These are phyloP conservation scores for Myopa tessellatipennis DNA, from an alignment of 2,888 invertebrate genomes.

Conservation along the genomic window DNA sequence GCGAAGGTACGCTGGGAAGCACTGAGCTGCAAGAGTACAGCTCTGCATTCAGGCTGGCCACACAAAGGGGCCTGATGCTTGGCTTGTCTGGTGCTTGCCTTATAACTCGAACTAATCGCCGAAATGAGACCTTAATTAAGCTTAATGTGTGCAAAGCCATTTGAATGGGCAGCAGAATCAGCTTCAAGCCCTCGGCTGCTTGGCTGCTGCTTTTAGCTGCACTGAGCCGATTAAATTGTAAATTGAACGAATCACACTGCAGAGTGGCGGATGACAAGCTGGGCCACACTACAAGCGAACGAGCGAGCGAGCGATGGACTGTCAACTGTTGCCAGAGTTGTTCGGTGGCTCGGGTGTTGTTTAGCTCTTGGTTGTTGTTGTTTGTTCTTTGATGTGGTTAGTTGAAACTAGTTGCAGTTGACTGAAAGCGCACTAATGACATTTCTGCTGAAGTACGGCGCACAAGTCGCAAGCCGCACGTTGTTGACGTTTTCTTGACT, in stretches of 20 bases:
- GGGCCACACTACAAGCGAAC: background rate
- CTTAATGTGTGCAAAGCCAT: slow-evolving; percentile 34
- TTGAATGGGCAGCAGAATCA: slow-evolving; percentile 18
- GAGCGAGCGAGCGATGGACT: slow-evolving; percentile 8
- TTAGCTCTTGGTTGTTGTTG: background rate
- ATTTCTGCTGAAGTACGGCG: slow-evolving; percentile 18
- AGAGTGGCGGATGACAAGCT: background rate
- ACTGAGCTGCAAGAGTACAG: background rate
- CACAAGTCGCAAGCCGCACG: background rate
- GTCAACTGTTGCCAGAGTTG: background rate
- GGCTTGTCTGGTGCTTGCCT: background rate
- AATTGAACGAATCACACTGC: slow-evolving; percentile 20
- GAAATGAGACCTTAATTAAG: slow-evolving; percentile 37
- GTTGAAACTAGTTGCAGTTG: background rate
- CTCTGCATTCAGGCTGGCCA: background rate
- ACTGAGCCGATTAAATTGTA: slow-evolving; percentile 30
- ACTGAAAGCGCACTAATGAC: slow-evolving; percentile 18
- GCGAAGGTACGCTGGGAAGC: background rate
- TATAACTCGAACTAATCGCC: slow-evolving; percentile 28
- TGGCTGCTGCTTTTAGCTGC: background rate
- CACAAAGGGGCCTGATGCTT: background rate
- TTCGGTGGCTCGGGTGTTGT: background rate
- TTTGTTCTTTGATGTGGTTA: background rate
- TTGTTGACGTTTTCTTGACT: slow-evolving; percentile 30
- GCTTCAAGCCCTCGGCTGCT: background rate